Conservation (phyloP, 2,113 vertebrate species). For the Catharus bicknelli region DNA sequence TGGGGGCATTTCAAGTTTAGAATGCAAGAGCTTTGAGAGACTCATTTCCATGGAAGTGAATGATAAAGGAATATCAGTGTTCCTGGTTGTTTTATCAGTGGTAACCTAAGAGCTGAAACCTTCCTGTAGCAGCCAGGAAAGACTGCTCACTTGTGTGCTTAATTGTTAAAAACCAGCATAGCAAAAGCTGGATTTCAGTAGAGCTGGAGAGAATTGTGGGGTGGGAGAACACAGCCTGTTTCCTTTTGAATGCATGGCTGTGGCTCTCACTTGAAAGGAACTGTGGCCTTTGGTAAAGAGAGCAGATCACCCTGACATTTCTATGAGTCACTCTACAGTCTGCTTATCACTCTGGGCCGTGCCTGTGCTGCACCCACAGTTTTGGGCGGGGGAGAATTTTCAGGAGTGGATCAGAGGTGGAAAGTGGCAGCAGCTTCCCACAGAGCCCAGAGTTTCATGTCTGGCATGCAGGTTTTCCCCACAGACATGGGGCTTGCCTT, state of each 20-base stretch:
- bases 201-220: neutral
- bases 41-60: neutral
- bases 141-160: neutral
- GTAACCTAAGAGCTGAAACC: slow-evolving; percentile 8
- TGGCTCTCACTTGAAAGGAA: neutral
- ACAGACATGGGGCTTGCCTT: neutral
- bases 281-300: neutral
- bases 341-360: neutral
- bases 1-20: neutral
- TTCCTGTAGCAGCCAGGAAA: neutral
- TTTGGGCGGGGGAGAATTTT: neutral
- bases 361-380: neutral
- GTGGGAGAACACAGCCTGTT: neutral
- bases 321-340: slow-evolving; percentile 13
- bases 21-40: neutral
- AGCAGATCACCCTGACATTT: neutral
- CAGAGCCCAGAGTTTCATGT: neutral
- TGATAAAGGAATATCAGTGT: slow-evolving; percentile 9
- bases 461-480: neutral
- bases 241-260: neutral
- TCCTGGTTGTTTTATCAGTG: neutral
- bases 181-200: neutral
- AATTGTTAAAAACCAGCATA: neutral
- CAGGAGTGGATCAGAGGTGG: neutral
- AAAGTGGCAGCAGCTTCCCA: neutral